Conservation (phyloP, 2,888 invertebrate species). For the Lasioglossum leucozonium region DNA sequence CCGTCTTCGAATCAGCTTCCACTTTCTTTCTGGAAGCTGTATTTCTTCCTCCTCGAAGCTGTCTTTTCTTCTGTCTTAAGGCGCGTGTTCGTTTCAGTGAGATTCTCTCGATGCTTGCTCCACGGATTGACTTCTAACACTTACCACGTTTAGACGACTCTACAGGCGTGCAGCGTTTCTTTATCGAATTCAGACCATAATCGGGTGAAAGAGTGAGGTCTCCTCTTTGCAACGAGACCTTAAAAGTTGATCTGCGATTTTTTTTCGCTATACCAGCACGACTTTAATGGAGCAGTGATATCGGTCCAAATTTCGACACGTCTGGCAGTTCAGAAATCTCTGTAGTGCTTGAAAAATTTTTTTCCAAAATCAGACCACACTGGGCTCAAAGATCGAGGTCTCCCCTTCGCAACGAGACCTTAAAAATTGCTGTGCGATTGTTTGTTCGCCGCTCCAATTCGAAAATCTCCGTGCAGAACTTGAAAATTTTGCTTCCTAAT, state of each 20-base stretch:
- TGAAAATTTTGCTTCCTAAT: too few relatives aligned
- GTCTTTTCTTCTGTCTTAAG: neutral
- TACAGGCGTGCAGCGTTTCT: neutral
- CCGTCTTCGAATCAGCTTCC: conserved; percentile 13
- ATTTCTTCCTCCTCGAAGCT: neutral
- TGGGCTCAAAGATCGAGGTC: too few relatives aligned
- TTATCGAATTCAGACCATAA: neutral
- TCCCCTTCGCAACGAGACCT: too few relatives aligned
- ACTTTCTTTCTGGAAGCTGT: neutral
- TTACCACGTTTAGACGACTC: neutral
- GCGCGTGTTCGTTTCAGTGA: neutral
- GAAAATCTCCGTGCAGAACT: too few relatives aligned
- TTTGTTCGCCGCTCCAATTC: too few relatives aligned
- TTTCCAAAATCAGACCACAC: too few relatives aligned
- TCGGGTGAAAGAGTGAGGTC: neutral
- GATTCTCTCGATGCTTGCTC: neutral
- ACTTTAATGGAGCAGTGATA: too few relatives aligned
- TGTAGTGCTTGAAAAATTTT: neutral
- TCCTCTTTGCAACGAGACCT: neutral
- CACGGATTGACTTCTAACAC: neutral
- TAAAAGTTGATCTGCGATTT: neutral
- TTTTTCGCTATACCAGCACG: too few relatives aligned
- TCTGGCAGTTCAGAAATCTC: neutral
- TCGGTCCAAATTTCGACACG: too few relatives aligned
- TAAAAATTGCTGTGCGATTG: too few relatives aligned